Base-by-base conservation (phyloP, 1,140 invertebrate genomes). In the Papilio aristodemus region DNA sequence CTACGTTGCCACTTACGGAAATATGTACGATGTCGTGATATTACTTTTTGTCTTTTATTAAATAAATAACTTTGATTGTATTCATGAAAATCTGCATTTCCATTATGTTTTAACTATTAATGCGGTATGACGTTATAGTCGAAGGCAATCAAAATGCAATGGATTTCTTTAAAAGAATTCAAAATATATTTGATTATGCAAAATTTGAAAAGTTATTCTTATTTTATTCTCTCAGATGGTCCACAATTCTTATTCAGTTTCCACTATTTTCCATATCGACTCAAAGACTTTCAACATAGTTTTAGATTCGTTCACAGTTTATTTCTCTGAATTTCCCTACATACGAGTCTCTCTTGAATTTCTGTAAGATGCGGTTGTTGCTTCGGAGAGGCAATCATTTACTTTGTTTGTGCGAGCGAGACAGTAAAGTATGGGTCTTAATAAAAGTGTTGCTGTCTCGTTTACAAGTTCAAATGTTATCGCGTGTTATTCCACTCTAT, bases 251-350 rank as follows among this genome's bases (percentile, higher is more conserved):
- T 66, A 66, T 66, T 66, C 63, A 50, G 43, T 66, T 66, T 66
- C 63, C 63, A 66, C 41, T 66, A 66, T 66, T 66, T 66, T 66
- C 63, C 63, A 66, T 66, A 66, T 66, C 50, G 63, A 66, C 41
- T 66, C 41, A 66, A 66, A 66, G 63, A 66, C 63, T 66, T 66
- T 66, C 63, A 66, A 66, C 63, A 46, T 46, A 66, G 63, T 66
- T 66, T 41, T 66, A 66, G 60, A 72, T 69, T 59, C 71, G 68
- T 59, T 70, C 39, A 32, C 59, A 62, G 76, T 77, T 77, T 76
- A 77, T 81, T 77, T 68, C 68, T 64, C 73, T 71, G 71, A 74
- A 81, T 81, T 81, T 81, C 79, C 74, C 71, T 75, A 77, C 69
- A 79, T 79, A 77, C 70, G 71, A 77, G 69, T 64, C 70, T 36